Base-by-base conservation (phyloP, 2,888 invertebrate genomes). In the Andrena praecox region DNA sequence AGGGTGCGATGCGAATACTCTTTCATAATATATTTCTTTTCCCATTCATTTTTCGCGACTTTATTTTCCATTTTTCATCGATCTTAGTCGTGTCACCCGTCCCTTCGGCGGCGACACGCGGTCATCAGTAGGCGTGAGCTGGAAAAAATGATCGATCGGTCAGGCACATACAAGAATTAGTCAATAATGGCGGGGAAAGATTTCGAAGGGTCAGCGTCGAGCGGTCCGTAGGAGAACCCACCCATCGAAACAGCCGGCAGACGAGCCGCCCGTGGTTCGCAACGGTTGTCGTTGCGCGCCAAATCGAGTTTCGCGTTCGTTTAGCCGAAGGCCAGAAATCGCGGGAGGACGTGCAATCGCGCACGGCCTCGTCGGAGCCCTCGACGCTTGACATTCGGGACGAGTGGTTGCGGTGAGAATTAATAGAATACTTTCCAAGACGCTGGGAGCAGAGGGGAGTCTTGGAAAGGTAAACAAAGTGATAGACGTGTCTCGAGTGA, bases 111-210 rank as follows among this genome's bases (percentile, higher is more conserved):
- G 78, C 86, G 90, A 82, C 85, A 87, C 84, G 86, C 84, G 86
- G 90, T 91, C 91, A 92, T 93, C 93, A 93, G 90, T 91, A 89
- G 89, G 87, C 91, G 89, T 92, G 91, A 89, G 93, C 93, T 94
- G 93, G 71, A 93, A 92, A 89, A 90, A 56, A 69, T 85, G 85
- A 90, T 27, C 63, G 54, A 74, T 80, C n/a, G 24, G 48, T 59
- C 48, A 59, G 70, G 73, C 70, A 80, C 74, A 1, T n/a, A 75
- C 10, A 4, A 52, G 52, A 35, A 68, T 62, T 31, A 6, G 12
- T 70, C 7, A n/a, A 48, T 24, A 29, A 20, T 42, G 16, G 3
- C 31, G 2, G 10, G 5, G 12, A 16, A 2, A 68, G 8, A 16
- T 7, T 35, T 6, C 16, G 24, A 3, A 5, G 10, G 8, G 8